phyloP scores from a whole-genome alignment of 1,140 invertebrate species.

The Cephus cinctus region DNA sequence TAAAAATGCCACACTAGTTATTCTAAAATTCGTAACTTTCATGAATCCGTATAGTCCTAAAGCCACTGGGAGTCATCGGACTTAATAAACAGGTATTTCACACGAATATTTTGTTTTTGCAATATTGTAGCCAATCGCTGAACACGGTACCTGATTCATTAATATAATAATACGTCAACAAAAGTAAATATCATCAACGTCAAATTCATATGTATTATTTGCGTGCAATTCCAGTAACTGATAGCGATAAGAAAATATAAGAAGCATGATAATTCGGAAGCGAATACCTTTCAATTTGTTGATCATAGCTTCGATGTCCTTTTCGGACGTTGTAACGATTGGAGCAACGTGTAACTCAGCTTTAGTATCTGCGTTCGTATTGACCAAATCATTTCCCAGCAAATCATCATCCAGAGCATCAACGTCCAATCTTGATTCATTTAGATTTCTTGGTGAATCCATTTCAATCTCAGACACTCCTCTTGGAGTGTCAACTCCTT shows the following conservation, averaged over 20 bases:
- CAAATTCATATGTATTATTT: too few relatives aligned
- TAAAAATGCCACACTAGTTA: too few relatives aligned
- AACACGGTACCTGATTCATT: too few relatives aligned
- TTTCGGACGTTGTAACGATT: constrained; percentile 40
- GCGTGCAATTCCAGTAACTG: too few relatives aligned
- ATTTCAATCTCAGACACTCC: constrained; percentile 46
- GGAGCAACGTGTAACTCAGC: constrained; percentile 32
- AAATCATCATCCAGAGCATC: constrained; percentile 39
- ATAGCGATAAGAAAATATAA: neutral
- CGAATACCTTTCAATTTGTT: constrained; percentile 51
- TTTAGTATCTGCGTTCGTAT: constrained; percentile 22
- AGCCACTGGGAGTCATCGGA: too few relatives aligned
- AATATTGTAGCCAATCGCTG: too few relatives aligned
- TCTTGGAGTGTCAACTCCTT: constrained; percentile 39
- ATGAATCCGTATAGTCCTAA: too few relatives aligned
- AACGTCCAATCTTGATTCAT: constrained; percentile 40
- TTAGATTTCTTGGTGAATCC: constrained; percentile 41
- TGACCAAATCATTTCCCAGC: constrained; percentile 16
- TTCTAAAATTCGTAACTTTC: too few relatives aligned
- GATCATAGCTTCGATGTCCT: constrained; percentile 50
- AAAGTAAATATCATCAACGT: too few relatives aligned
- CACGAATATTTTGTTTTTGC: too few relatives aligned
- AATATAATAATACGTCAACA: too few relatives aligned
- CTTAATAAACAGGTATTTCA: too few relatives aligned
- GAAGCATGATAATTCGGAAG: neutral